phyloP scores from a whole-genome alignment of 2,888 invertebrate species.

The Melanotus villosus region DNA sequence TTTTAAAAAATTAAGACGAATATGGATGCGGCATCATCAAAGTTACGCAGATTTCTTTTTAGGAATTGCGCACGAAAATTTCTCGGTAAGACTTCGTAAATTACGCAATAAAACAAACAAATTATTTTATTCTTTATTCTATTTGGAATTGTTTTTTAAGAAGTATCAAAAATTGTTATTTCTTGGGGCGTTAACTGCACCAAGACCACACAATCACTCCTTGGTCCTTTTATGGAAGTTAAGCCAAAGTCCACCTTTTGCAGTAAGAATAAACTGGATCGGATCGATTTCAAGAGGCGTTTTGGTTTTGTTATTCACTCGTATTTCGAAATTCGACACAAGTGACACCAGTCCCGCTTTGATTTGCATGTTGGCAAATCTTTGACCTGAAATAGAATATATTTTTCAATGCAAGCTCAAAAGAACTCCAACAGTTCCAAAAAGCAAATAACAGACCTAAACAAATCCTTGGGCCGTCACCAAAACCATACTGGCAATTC shows the following conservation, averaged over 20 bases:
- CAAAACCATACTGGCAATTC: slow-evolving; percentile 59
- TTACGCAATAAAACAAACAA: no score
- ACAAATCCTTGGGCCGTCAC: slow-evolving; percentile 61
- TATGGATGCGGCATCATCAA: not conserved
- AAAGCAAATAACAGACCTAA: slow-evolving; percentile 60
- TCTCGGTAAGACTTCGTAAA: not conserved
- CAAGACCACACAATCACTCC: no score
- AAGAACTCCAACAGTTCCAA: not conserved
- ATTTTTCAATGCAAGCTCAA: not conserved
- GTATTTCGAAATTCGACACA: slow-evolving; percentile 47
- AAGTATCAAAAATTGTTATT: no score
- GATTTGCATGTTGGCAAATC: slow-evolving; percentile 54
- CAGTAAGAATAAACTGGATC: slow-evolving; percentile 32
- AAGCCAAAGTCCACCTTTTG: slow-evolving; percentile 51
- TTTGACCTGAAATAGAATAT: slow-evolving; percentile 43
- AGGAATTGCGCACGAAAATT: not conserved
- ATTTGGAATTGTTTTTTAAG: no score
- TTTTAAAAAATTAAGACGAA: not conserved
- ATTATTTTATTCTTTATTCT: not conserved
- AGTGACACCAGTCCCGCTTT: slow-evolving; percentile 51
- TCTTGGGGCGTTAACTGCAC: no score
- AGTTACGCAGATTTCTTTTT: not conserved
- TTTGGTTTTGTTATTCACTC: slow-evolving; percentile 50
- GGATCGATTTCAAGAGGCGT: slow-evolving; percentile 52
- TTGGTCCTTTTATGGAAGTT: slow-evolving; percentile 47